A percentile compares a stretch with the other conserved stretches of the same genome.
These are phyloP conservation scores for Notodonta ziczac DNA, from an alignment of 2,888 invertebrate species.

Conservation along the genomic window DNA sequence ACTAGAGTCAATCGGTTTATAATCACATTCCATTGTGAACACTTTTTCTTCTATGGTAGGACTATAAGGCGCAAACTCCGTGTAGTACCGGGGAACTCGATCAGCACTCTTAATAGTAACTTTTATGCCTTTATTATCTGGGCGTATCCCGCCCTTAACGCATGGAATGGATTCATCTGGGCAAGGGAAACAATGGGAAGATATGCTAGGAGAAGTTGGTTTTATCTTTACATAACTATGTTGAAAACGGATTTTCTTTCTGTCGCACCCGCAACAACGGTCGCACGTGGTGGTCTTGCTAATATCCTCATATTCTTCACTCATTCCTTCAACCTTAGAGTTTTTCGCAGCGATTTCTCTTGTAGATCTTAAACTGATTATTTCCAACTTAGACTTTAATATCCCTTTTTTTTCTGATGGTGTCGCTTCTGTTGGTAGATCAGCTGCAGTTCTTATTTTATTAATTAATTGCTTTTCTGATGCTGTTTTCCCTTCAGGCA, in stretches of 20 bases:
- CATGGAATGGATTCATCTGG: conserved; percentile 65
- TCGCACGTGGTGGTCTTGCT: conserved; percentile 66
- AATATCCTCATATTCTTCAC: conserved; percentile 57
- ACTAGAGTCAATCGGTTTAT: not conserved
- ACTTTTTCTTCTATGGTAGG: conserved; percentile 46
- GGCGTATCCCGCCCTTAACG: conserved; percentile 60
- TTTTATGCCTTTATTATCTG: conserved; percentile 67
- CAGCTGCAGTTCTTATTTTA: conserved; percentile 45
- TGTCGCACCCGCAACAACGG: conserved; percentile 65
- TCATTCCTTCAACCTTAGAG: conserved; percentile 39
- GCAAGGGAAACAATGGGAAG: conserved; percentile 58
- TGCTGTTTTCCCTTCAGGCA: conserved; percentile 37
- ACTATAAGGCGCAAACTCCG: conserved; percentile 31
- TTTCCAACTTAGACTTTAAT: conserved; percentile 51
- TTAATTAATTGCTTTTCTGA: conserved; percentile 46
- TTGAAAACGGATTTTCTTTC: conserved; percentile 70
- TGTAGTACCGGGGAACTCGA: conserved; percentile 46
- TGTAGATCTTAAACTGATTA: conserved; percentile 23
- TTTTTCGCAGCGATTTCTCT: conserved; percentile 16
- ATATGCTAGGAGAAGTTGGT: conserved; percentile 70
- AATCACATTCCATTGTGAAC: conserved; percentile 13
- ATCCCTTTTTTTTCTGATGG: conserved; percentile 49
- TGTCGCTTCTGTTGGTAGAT: conserved; percentile 44
- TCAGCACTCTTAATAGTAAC: conserved; percentile 63
- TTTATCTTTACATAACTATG: conserved; percentile 70